These are phyloP conservation scores for Conus ventricosus DNA, from an alignment of 1,140 invertebrate species.

Conservation along the genomic window DNA sequence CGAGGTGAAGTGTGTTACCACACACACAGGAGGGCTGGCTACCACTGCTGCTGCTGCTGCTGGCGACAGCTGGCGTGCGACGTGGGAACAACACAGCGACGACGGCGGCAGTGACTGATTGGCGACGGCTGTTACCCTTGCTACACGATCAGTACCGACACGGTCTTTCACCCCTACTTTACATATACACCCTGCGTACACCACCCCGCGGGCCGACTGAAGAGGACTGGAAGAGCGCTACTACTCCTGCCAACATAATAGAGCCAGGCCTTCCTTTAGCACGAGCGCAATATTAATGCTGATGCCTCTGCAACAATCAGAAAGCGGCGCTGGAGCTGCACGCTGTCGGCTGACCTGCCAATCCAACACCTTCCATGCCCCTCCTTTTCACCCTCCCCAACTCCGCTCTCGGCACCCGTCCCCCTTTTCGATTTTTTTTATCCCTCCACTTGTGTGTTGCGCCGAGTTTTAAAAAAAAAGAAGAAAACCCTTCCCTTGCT, in stretches of 20 bases:
- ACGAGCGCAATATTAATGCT: slow-evolving; percentile 49
- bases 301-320: slow-evolving; percentile 48
- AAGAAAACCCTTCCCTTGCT: too few relatives aligned
- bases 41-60: neutral
- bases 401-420: neutral
- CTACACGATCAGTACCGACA: slow-evolving; percentile 23
- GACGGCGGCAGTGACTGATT: neutral
- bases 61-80: slow-evolving; percentile 31
- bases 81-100: slow-evolving; percentile 8
- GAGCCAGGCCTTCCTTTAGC: slow-evolving; percentile 41
- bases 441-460: too few relatives aligned
- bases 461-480: too few relatives aligned
- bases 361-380: slow-evolving; percentile 28
- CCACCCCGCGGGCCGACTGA: slow-evolving; percentile 36
- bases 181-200: slow-evolving; percentile 11
- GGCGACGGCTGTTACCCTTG: slow-evolving; percentile 28
- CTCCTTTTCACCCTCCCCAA: neutral
- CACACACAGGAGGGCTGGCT: neutral
- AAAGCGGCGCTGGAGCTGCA: slow-evolving; percentile 31
- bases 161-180: slow-evolving; percentile 22
- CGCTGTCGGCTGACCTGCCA: slow-evolving; percentile 41
- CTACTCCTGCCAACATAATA: slow-evolving; percentile 51
- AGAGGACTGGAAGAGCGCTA: slow-evolving; percentile 41
- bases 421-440: too few relatives aligned
- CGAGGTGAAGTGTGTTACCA: slow-evolving; percentile 2